Base-by-base conservation (phyloP, 2,113 vertebrate genomes). In the Tetrao urogallus region DNA sequence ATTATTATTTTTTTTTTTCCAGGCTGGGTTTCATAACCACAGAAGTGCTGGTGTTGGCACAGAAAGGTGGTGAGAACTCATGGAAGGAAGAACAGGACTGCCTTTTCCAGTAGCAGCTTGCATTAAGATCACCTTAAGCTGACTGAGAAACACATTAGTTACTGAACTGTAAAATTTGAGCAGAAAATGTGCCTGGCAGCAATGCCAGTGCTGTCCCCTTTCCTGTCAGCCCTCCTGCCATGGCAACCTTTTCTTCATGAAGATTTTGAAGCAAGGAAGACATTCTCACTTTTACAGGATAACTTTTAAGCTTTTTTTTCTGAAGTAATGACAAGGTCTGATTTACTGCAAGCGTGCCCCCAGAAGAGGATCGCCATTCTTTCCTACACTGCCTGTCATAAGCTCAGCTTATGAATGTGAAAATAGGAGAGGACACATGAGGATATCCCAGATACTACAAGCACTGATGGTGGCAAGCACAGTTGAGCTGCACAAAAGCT, bases 61-160 rank as follows among this genome's bases (percentile, higher is more conserved):
- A 86, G 84, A 91, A 86, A 75, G 15, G 76, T 36, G 80, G 47
- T 34, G 74, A 20, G 11, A 90, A 83, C 52, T 65, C 76, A 88
- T 0, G 1, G 76, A 61, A 86, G 25, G 45, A 92, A 91, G 60
- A 57, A 73, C 48, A 70, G 14, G 61, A 32, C 60, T 64, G 65
- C 52, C 86, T 90, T 52, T 92, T 60, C 75, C 65, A 96, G 61
- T 16, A 92, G 92, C 88, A 88, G 65, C 57, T 92, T 5, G 0
- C 69, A 88, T 92, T 91, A 83, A 81, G 69, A 92, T 93, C 73
- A 88, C 34, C 43, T 74, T 88, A 83, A 90, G 10, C 56, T 81
- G 75, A 94, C 72, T 83, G 73, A 83, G 57, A 86, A 92, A 72
- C 73, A 40, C 50, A 38, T 81, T 43, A 81, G 47, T 71, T 77